Evolutionary conservation across 2,888 invertebrate species (phyloP).

Genomic region (Hypsopygia costalis): DNA sequence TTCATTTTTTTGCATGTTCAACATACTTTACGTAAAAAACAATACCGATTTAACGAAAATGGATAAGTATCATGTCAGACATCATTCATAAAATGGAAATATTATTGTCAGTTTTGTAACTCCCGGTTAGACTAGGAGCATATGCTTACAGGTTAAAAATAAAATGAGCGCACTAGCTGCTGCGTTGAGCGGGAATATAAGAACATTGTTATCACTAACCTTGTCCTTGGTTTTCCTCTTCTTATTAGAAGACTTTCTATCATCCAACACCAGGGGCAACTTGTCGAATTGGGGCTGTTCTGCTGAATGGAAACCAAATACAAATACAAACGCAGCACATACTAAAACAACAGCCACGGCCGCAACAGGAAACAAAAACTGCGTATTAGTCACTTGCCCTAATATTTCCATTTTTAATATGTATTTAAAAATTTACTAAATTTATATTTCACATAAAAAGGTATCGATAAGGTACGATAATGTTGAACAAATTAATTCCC

Average conservation of each 20-base stretch:
- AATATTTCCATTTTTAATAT: slow-evolving; percentile 80
- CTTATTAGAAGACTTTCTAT: slow-evolving; percentile 84
- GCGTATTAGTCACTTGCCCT: slow-evolving; percentile 78
- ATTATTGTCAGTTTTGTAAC: neutral
- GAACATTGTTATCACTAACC: slow-evolving; percentile 66
- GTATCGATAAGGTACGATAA: slow-evolving; percentile 70
- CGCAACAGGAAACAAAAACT: slow-evolving; percentile 78
- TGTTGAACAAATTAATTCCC: slow-evolving; percentile 73
- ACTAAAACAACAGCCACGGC: slow-evolving; percentile 84
- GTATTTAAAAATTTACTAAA: slow-evolving; percentile 47
- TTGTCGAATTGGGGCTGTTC: slow-evolving; percentile 91
- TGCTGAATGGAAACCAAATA: slow-evolving; percentile 89
- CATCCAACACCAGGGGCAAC: slow-evolving; percentile 82
- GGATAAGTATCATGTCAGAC: no score
- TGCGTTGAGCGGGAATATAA: slow-evolving; percentile 37
- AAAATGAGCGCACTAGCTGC: slow-evolving; percentile 60
- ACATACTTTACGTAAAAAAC: no score
- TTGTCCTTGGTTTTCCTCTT: slow-evolving; percentile 87
- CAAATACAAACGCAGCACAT: slow-evolving; percentile 87
- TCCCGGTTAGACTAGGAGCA: slow-evolving; percentile 46
- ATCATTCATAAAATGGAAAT: no score
- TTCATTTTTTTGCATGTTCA: no score
- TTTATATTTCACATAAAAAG: slow-evolving; percentile 69
- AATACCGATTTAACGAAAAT: no score
- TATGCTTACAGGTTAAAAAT: slow-evolving; percentile 74